Evolutionary conservation across 2,113 vertebrate species (phyloP).

Genomic region (Eudyptes chrysolophus): DNA sequence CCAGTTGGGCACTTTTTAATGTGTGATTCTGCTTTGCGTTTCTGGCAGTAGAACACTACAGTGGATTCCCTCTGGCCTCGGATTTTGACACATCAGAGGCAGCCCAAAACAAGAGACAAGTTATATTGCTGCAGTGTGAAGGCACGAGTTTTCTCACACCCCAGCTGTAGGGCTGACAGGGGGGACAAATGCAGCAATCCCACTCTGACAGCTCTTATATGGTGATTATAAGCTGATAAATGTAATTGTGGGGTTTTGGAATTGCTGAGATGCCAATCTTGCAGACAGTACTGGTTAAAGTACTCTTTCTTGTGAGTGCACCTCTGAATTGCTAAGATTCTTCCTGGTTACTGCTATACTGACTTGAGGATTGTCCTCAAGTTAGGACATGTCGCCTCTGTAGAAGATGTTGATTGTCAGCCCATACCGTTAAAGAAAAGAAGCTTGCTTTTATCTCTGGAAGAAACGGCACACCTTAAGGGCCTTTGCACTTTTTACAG

Average conservation of each 20-base stretch:
- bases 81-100: not conserved
- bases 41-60: not conserved
- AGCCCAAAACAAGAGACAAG: not conserved
- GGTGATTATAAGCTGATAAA: not conserved
- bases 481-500: not conserved
- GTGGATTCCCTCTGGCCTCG: not conserved
- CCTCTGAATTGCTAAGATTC: not conserved
- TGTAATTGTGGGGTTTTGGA: not conserved
- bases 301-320: not conserved
- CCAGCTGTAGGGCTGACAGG: not conserved
- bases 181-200: not conserved
- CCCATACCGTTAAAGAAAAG: not conserved
- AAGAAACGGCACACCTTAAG: not conserved
- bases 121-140: not conserved
- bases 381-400: not conserved
- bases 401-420: not conserved
- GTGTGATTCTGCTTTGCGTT: not conserved
- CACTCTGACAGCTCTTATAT: not conserved
- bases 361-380: not conserved
- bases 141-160: not conserved
- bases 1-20: not conserved
- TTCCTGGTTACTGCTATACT: not conserved
- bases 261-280: not conserved
- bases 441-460: not conserved
- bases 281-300: not conserved